A percentile compares a stretch with the other conserved stretches of the same genome.
Conservation (phyloP, 2,113 vertebrate species). For the Perccottus glenii region DNA sequence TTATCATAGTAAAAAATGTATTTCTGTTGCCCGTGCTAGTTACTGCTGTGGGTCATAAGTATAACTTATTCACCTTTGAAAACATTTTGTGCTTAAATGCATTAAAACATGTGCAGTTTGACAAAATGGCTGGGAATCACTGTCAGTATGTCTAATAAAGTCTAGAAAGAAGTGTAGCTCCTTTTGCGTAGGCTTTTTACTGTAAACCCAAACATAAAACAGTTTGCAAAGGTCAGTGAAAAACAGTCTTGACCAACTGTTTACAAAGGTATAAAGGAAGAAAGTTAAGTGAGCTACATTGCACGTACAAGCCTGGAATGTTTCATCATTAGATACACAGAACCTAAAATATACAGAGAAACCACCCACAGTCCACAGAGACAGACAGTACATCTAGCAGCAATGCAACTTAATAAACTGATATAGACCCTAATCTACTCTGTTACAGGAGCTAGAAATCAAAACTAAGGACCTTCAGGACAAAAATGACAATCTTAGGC, state of each 20-base stretch:
- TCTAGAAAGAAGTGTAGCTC: too few species aligned
- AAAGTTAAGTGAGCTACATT: not conserved
- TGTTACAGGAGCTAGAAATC: conserved; percentile 80
- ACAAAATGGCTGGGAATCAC: too few species aligned
- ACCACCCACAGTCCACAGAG: not conserved
- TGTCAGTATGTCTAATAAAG: too few species aligned
- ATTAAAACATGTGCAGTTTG: not conserved
- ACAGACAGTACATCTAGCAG: too few species aligned
- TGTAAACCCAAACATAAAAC: not conserved
- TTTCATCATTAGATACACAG: not conserved
- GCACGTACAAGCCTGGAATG: too few species aligned
- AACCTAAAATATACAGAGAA: not conserved
- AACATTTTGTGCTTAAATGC: not conserved
- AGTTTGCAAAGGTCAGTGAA: not conserved
- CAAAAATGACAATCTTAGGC: conserved; percentile 83
- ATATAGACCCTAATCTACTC: conserved; percentile 4
- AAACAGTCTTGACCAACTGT: not conserved
- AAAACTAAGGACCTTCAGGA: conserved; percentile 78
- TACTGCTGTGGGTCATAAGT: not conserved
- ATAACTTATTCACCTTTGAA: conserved; percentile 1
- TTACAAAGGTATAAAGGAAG: conserved; percentile 1
- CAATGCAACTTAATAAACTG: not conserved
- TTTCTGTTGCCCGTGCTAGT: conserved; percentile 2
- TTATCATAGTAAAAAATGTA: conserved; percentile 3
- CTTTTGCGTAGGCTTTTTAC: not conserved